Conservation (phyloP, 2,113 vertebrate species). For the Nerophis ophidion region DNA sequence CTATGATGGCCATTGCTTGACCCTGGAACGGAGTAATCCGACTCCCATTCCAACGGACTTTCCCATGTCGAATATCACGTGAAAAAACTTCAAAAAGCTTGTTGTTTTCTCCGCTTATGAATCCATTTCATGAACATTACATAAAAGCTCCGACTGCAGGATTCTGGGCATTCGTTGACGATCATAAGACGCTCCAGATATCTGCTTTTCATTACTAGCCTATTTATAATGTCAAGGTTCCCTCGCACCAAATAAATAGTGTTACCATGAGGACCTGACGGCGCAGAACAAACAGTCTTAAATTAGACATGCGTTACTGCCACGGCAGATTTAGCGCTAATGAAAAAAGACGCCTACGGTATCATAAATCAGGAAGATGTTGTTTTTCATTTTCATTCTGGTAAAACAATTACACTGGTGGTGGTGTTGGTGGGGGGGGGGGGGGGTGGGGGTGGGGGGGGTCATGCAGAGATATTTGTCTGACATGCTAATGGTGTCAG, state of each 20-base stretch:
- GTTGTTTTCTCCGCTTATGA: conserved; percentile 28
- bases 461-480: background rate
- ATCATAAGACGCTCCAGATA: conserved; percentile 39
- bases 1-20: too few species aligned
- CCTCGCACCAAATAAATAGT: conserved; percentile 52
- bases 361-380: background rate
- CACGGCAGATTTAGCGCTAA: conserved; percentile 5
- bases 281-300: conserved; percentile 11
- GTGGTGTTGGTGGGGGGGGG: too few species aligned
- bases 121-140: conserved; percentile 46
- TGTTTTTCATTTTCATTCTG: background rate
- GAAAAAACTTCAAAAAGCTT: conserved; percentile 28
- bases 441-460: too few species aligned
- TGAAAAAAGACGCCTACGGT: conserved; percentile 1
- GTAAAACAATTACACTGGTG: background rate
- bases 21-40: too few species aligned
- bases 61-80: conserved; percentile 31
- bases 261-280: conserved; percentile 40
- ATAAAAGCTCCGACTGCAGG: conserved; percentile 36
- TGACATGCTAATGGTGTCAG: background rate
- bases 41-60: too few species aligned
- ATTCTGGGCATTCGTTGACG: conserved; percentile 28
- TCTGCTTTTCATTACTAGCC: conserved; percentile 51
- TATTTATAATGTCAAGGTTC: conserved; percentile 48
- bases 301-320: conserved; percentile 7